Evolutionary conservation across 2,888 invertebrate species (phyloP).

Genomic region (Philopedon plagiatum): DNA sequence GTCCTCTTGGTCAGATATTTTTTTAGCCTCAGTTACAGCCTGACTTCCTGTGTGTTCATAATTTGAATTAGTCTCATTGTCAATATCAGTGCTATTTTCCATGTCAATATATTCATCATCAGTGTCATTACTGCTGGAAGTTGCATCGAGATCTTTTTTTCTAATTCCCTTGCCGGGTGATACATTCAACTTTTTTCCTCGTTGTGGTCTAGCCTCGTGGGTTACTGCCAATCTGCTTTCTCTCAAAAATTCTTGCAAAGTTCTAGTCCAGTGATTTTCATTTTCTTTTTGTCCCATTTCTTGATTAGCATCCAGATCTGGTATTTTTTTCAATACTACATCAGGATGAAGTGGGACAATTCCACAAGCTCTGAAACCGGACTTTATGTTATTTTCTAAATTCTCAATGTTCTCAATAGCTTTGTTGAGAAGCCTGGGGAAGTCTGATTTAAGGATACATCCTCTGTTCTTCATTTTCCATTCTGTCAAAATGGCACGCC

Average conservation of each 20-base stretch:
- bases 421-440: constrained; percentile 30
- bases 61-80: not conserved
- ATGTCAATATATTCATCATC: too few species aligned
- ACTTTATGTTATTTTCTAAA: constrained; percentile 28
- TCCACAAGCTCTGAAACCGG: constrained; percentile 23
- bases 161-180: too few species aligned
- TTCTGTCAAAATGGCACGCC: not conserved
- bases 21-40: constrained; percentile 2
- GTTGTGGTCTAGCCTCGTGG: constrained; percentile 5
- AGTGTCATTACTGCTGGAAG: too few species aligned
- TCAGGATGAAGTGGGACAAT: constrained; percentile 25
- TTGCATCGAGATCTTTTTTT: too few species aligned
- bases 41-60: constrained; percentile 9
- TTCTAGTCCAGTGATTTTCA: constrained; percentile 9
- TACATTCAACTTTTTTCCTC: too few species aligned
- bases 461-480: constrained; percentile 41
- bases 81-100: constrained; percentile 6
- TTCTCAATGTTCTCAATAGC: constrained; percentile 26
- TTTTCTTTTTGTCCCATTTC: too few species aligned
- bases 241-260: constrained; percentile 17
- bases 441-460: constrained; percentile 30
- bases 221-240: constrained; percentile 16
- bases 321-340: constrained; percentile 20
- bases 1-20: constrained; percentile 6
- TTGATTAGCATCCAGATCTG: too few species aligned